Evolutionary conservation across 2,797 vertebrate genomes (phyloP).

Genomic region (Miichthys miiuy): DNA sequence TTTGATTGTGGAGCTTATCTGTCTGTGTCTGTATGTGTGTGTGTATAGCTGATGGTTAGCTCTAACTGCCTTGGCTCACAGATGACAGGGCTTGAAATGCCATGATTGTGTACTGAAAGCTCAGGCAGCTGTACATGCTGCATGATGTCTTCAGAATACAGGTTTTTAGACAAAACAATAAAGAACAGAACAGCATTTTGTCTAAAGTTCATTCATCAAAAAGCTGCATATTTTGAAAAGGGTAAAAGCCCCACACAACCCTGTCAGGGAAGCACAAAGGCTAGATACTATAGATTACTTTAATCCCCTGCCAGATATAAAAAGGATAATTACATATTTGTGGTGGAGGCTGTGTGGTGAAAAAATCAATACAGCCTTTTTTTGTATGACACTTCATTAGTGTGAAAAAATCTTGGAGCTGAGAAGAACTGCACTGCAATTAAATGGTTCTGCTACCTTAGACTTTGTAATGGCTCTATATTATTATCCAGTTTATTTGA

Average conservation of each 20-base stretch:
- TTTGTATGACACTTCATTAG: slow-evolving; percentile 99
- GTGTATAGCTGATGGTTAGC: slow-evolving; percentile 72
- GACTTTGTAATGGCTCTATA: slow-evolving; percentile 99
- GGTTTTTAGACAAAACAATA: slow-evolving; percentile 92
- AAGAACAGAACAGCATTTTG: slow-evolving; percentile 96
- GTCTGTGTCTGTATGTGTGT: slow-evolving; percentile 44
- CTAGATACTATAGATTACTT: slow-evolving; percentile 99
- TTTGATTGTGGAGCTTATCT: slow-evolving; percentile 64
- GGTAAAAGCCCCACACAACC: slow-evolving; percentile 98
- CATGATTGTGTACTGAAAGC: slow-evolving; percentile 86
- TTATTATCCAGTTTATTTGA: slow-evolving; percentile 99
- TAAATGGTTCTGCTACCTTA: slow-evolving; percentile 99
- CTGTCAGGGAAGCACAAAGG: slow-evolving; percentile 99
- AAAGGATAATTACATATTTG: slow-evolving; percentile 99
- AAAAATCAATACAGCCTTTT: slow-evolving; percentile 99
- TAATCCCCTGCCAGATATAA: slow-evolving; percentile 99
- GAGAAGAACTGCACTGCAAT: slow-evolving; percentile 99
- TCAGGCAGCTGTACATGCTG: slow-evolving; percentile 85
- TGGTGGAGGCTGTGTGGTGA: slow-evolving; percentile 99
- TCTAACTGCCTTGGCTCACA: slow-evolving; percentile 78
- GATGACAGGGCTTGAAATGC: slow-evolving; percentile 87
- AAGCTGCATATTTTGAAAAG: slow-evolving; percentile 99
- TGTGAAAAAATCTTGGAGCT: slow-evolving; percentile 99
- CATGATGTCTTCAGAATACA: slow-evolving; percentile 86
- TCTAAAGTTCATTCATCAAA: slow-evolving; percentile 99